Base-by-base conservation (phyloP, 2,888 invertebrate genomes). In the Megastigmus dorsalis region DNA sequence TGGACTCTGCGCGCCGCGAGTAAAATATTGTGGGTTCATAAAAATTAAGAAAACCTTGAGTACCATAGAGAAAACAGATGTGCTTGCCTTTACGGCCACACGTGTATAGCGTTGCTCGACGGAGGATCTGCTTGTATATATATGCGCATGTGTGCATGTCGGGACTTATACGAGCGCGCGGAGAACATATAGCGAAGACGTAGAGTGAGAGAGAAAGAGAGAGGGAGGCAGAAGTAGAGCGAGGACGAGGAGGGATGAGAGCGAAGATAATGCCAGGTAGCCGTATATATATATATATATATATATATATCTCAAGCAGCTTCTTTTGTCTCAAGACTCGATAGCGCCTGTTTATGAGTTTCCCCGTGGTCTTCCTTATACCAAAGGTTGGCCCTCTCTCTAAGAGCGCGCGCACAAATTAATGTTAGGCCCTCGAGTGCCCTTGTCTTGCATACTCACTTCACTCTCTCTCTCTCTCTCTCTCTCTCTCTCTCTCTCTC, bases 301-400 rank as follows among this genome's bases (percentile, higher is more conserved):
- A 41, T 41, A 41, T 41, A 41, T 41, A 41, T 62, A 55, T 60
- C 48, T 54, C 52, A 73, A 67, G 54, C 60, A 43, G 48, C 28
- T 67, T 60, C 73, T 67, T 73, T 67, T 54, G 66, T 62, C 45
- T 62, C 2, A 26, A 54, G 67, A 52, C 43, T 67, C 73, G 50
- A 73, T 67, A 54, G 55, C 36, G 45, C 30, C 54, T 60, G 52
- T 73, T 73, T 67, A 73, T 62, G 60, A 62, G 54, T 55, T 73
- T 66, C 38, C 38, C 26, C 15, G 41, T 15, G 15, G 30, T 36
- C 36, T 30, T n/a, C 18, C 9, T 3, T 9, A 6, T 3, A n/a
- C 13, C 15, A 9, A 1, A 45, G 26, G 36, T 30, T 18, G 28
- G 2, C 50, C 41, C 3, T 36, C 13, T 13, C 50, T 28, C 10